Evolutionary conservation across 2,888 invertebrate genomes (phyloP).

Genomic region (Eristalis intricaria): DNA sequence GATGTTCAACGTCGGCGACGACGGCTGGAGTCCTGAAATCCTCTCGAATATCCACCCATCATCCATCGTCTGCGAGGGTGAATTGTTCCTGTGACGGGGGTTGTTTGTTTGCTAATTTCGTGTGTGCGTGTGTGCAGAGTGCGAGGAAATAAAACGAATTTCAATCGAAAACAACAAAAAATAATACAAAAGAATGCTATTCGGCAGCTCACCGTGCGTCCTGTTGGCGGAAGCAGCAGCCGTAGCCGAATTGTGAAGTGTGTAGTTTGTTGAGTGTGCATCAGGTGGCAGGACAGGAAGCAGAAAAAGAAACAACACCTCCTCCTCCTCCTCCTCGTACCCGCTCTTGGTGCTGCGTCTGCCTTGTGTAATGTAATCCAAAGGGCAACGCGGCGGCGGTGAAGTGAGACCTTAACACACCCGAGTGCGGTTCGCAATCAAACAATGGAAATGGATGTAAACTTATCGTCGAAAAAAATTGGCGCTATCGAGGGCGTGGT

Average conservation of each 20-base stretch:
- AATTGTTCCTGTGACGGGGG: neutral
- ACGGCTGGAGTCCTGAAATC: neutral
- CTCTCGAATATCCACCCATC: neutral
- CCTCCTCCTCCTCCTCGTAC: neutral
- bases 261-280: constrained; percentile 58
- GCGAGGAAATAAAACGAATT: constrained; percentile 23
- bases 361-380: constrained; percentile 42
- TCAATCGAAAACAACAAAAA: neutral
- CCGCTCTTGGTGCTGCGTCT: neutral
- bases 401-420: constrained; percentile 45
- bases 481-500: constrained; percentile 75
- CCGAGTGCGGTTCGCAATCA: constrained; percentile 49
- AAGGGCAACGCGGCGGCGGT: neutral
- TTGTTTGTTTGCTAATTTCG: constrained; percentile 60
- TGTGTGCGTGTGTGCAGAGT: neutral
- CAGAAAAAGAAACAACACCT: constrained; percentile 22
- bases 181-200: constrained; percentile 6
- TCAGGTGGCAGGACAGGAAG: constrained; percentile 66
- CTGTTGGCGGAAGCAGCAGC: neutral
- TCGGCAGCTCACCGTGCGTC: constrained; percentile 19
- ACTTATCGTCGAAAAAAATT: constrained; percentile 76
- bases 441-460: constrained; percentile 81
- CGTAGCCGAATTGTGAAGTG: constrained; percentile 8
- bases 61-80: constrained; percentile 12
- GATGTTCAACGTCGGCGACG: constrained; percentile 23